Evolutionary conservation across 2,113 vertebrate species (phyloP).

Genomic region (Spizaetus ornatus): DNA sequence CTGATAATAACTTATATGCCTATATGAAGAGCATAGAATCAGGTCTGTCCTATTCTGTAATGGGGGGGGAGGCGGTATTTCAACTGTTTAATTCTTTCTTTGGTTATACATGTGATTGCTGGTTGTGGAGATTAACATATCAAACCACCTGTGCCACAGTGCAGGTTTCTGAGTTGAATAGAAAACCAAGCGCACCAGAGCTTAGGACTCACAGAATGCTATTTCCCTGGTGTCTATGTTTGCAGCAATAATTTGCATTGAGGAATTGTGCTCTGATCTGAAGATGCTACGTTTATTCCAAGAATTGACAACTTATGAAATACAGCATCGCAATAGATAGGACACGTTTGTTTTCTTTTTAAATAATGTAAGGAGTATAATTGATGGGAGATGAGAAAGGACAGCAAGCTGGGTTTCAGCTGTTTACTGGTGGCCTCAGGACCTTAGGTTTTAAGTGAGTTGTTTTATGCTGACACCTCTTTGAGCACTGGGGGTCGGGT

Average conservation of each 20-base stretch:
- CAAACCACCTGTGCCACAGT: background rate
- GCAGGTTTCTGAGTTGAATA: background rate
- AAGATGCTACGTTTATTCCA: background rate
- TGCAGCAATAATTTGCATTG: background rate
- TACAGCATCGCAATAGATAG: background rate
- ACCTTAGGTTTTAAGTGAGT: background rate
- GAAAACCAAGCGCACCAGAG: accelerated
- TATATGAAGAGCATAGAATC: background rate
- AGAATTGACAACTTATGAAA: background rate
- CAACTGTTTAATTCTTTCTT: background rate
- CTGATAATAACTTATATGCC: background rate
- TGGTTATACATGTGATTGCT: background rate
- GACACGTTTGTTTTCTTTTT: background rate
- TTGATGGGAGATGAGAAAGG: background rate
- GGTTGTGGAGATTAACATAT: background rate
- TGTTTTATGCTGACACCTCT: background rate
- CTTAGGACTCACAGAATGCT: background rate
- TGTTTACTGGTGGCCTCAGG: background rate
- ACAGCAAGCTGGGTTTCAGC: background rate
- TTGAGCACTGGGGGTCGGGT: background rate
- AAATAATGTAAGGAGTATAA: background rate
- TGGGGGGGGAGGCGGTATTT: accelerated
- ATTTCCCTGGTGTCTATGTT: background rate
- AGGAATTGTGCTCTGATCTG: background rate
- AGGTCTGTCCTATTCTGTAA: background rate